Conservation (phyloP, 2,888 invertebrate species). For the Agonopterix arenella region DNA sequence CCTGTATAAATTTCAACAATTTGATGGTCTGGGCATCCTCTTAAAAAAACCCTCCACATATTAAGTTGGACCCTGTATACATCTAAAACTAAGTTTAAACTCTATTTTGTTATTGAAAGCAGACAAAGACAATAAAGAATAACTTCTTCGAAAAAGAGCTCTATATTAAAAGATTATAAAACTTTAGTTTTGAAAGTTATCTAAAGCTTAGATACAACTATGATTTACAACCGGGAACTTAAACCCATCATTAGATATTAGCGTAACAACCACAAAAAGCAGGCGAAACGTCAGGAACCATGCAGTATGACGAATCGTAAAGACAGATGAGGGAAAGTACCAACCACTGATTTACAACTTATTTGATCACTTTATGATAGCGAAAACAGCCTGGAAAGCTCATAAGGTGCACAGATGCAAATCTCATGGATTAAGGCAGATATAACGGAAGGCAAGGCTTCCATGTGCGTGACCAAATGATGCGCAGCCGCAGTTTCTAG, state of each 20-base stretch:
- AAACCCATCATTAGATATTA: conserved; percentile 49
- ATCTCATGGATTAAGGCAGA: conserved; percentile 46
- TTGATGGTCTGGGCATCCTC: too few species aligned
- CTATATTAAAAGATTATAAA: too few species aligned
- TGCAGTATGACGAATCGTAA: conserved; percentile 60
- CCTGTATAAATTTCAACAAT: too few species aligned
- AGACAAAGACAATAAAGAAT: too few species aligned
- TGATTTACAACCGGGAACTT: conserved; percentile 28
- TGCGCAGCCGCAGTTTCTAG: neutral
- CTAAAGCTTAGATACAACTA: too few species aligned
- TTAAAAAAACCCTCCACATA: too few species aligned
- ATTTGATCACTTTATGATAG: conserved; percentile 75
- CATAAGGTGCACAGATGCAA: conserved; percentile 63
- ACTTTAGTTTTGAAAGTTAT: too few species aligned
- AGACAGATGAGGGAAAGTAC: conserved; percentile 56
- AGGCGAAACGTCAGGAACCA: conserved; percentile 48
- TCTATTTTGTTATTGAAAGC: too few species aligned
- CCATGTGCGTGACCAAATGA: conserved; percentile 4
- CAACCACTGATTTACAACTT: conserved; percentile 62
- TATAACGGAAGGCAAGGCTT: conserved; percentile 6
- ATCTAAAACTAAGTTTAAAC: too few species aligned
- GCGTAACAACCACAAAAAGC: conserved; percentile 59
- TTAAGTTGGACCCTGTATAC: too few species aligned
- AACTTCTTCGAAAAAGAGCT: too few species aligned
- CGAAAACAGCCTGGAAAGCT: conserved; percentile 62